These are phyloP conservation scores for Formica exsecta DNA, from an alignment of 1,140 invertebrate genomes.

Conservation along the genomic window DNA sequence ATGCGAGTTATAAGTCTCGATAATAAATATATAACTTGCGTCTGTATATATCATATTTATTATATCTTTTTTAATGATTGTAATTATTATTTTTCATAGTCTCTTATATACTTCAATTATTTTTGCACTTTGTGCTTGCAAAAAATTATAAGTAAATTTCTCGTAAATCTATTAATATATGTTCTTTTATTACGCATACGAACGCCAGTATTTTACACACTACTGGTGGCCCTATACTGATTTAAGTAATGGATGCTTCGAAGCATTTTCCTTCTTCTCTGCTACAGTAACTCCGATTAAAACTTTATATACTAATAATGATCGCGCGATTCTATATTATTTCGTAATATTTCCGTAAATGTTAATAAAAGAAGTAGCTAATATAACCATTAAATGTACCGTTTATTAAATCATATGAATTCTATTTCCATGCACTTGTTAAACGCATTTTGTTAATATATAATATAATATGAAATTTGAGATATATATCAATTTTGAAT, in stretches of 20 bases:
- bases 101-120: slow-evolving; percentile 5
- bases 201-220: slow-evolving; percentile 25
- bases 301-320: slow-evolving; percentile 15
- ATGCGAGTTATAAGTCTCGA: slow-evolving; percentile 1
- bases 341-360: slow-evolving; percentile 63
- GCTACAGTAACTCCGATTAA: not conserved
- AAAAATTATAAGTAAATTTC: slow-evolving; percentile 43
- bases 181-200: slow-evolving; percentile 32
- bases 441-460: slow-evolving; percentile 38
- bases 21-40: not conserved
- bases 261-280: not conserved
- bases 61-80: slow-evolving; percentile 14
- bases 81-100: slow-evolving; percentile 25
- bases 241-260: slow-evolving; percentile 19
- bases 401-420: slow-evolving; percentile 27
- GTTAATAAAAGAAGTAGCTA: slow-evolving; percentile 35
- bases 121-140: slow-evolving; percentile 13
- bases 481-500: slow-evolving; percentile 61
- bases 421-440: slow-evolving; percentile 57
- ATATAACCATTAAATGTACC: slow-evolving; percentile 10
- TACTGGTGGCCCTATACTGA: not conserved
- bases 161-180: slow-evolving; percentile 41
- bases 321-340: slow-evolving; percentile 38
- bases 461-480: slow-evolving; percentile 31
- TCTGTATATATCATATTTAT: slow-evolving; percentile 17